phyloP scores from a whole-genome alignment of 2,888 invertebrate species.

The Ophion ellenae region DNA sequence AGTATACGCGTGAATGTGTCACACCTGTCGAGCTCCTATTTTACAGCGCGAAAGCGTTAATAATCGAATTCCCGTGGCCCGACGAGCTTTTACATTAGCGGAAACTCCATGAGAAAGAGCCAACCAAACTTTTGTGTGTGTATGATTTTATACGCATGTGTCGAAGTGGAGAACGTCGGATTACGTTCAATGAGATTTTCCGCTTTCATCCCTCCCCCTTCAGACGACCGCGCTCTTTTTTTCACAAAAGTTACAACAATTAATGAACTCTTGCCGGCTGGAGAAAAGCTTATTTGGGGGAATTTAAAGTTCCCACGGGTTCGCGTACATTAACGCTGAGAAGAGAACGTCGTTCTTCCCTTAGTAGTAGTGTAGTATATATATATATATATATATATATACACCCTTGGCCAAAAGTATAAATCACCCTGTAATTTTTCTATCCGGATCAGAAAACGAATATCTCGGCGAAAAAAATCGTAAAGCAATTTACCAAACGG shows the following conservation, averaged over 20 bases:
- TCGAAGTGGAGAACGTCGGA: background rate
- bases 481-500: no score
- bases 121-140: constrained; percentile 31
- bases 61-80: constrained; percentile 55
- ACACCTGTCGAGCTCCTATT: constrained; percentile 35
- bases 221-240: background rate
- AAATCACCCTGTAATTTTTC: no score
- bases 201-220: background rate
- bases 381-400: no score
- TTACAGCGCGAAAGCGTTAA: constrained; percentile 50
- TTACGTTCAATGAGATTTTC: constrained; percentile 6
- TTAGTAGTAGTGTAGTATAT: background rate
- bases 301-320: constrained; percentile 1
- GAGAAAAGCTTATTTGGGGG: constrained; percentile 24
- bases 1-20: constrained; percentile 17
- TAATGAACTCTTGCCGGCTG: background rate
- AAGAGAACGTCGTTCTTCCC: background rate
- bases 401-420: no score
- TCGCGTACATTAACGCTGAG: background rate
- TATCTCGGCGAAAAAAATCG: no score
- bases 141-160: background rate
- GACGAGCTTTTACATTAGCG: constrained; percentile 11
- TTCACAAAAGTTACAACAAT: constrained; percentile 2
- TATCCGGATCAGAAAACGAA: no score
- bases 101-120: constrained; percentile 22